Evolutionary conservation across 1,140 invertebrate genomes (phyloP).

Genomic region (Yoshiicerus persimilis): DNA sequence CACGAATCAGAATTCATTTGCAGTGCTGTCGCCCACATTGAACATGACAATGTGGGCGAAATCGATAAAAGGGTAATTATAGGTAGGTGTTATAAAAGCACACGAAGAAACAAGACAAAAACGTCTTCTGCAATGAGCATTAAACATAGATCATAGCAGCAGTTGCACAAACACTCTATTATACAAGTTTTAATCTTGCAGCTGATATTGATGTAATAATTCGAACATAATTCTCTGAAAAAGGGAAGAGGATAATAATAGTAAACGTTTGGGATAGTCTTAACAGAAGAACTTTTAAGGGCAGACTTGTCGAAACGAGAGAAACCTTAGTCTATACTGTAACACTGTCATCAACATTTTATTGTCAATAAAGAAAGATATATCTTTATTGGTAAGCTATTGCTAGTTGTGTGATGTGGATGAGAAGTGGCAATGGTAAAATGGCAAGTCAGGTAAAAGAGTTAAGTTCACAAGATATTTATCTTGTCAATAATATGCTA

Average conservation of each 20-base stretch:
- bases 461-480: conserved; percentile 3
- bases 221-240: background rate
- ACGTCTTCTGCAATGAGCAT: background rate
- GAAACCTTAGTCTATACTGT: background rate
- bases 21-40: background rate
- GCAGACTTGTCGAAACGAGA: background rate
- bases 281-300: background rate
- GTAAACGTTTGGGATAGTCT: background rate
- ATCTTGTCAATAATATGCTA: conserved; percentile 10
- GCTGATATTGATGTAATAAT: background rate
- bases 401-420: background rate
- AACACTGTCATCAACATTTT: background rate
- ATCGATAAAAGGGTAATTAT: conserved; percentile 15
- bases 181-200: background rate
- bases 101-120: background rate
- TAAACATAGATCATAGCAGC: background rate
- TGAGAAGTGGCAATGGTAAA: background rate
- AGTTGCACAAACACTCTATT: background rate
- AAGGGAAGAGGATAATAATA: background rate
- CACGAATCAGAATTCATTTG: background rate
- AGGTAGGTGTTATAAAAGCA: background rate
- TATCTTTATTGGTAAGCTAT: background rate
- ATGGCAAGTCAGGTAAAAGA: background rate
- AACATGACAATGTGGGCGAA: background rate
- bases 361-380: background rate